Conservation (phyloP, 2,888 invertebrate species). For the Lasioglossum malachurum region DNA sequence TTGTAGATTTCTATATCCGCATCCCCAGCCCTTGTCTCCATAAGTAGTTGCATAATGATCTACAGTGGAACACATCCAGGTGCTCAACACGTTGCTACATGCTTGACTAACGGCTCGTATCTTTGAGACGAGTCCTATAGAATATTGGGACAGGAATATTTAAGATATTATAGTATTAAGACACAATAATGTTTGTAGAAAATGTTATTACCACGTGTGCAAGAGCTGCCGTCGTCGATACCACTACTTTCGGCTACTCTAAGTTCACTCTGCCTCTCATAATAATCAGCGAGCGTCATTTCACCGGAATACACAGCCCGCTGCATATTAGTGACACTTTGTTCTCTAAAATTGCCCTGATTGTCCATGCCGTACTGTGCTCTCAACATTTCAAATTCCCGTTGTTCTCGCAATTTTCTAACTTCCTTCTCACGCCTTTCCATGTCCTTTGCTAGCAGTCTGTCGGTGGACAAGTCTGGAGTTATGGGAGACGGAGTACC, state of each 20-base stretch:
- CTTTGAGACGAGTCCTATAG: constrained; percentile 84
- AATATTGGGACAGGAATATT: background rate
- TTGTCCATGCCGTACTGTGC: constrained; percentile 96
- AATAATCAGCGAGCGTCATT: constrained; percentile 94
- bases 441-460: constrained; percentile 86
- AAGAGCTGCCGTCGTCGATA: constrained; percentile 92
- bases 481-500: constrained; percentile 84
- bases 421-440: constrained; percentile 88
- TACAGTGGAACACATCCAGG: constrained; percentile 91
- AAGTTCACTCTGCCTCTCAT: constrained; percentile 92
- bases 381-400: constrained; percentile 92
- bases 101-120: constrained; percentile 85
- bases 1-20: constrained; percentile 96
- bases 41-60: constrained; percentile 96
- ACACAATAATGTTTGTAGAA: background rate
- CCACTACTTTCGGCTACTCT: constrained; percentile 91
- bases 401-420: constrained; percentile 90
- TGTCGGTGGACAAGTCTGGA: constrained; percentile 85
- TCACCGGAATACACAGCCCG: constrained; percentile 94
- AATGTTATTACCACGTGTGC: constrained; percentile 89
- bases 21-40: constrained; percentile 96
- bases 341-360: constrained; percentile 92
- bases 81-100: constrained; percentile 88
- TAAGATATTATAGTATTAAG: background rate
- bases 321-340: constrained; percentile 92